phyloP scores from a whole-genome alignment of 2,113 vertebrate species.

The Scomber scombrus region DNA sequence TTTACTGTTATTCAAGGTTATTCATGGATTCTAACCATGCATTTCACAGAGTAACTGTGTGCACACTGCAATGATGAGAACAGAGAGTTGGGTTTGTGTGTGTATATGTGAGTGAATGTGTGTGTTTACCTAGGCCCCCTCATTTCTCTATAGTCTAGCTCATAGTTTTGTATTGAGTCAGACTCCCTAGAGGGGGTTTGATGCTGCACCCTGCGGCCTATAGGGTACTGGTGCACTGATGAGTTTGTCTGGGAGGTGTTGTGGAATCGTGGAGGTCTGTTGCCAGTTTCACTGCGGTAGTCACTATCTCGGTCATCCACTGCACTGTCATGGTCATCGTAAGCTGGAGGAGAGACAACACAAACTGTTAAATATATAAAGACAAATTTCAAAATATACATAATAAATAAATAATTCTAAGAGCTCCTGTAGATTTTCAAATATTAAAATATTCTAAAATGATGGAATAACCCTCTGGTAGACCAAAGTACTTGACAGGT shows the following conservation, averaged over 20 bases:
- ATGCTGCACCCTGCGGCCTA: conserved; percentile 85
- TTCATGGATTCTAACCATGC: too few relatives aligned
- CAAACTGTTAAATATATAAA: background rate
- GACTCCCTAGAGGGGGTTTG: conserved; percentile 83
- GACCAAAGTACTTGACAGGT: too few relatives aligned
- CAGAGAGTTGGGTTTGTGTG: background rate
- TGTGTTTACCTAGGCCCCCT: conserved; percentile 86
- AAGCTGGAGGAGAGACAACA: conserved; percentile 80
- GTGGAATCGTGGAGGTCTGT: conserved; percentile 89
- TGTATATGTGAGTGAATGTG: background rate
- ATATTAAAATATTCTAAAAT: too few relatives aligned
- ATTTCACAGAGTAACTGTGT: background rate
- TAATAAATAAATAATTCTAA: too few relatives aligned
- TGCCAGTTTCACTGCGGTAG: conserved; percentile 93
- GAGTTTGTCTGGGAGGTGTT: conserved; percentile 92
- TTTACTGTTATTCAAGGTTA: background rate
- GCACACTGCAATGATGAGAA: background rate
- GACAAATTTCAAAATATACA: background rate
- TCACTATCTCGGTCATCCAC: conserved; percentile 95
- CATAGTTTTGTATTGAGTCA: conserved; percentile 87
- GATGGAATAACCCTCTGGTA: too few relatives aligned
- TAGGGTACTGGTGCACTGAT: conserved; percentile 92
- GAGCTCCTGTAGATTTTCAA: too few relatives aligned
- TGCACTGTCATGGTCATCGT: conserved; percentile 94
- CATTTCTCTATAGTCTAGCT: conserved; percentile 88